phyloP scores from a whole-genome alignment of 2,888 invertebrate genomes.

The Leistus spinibarbis region DNA sequence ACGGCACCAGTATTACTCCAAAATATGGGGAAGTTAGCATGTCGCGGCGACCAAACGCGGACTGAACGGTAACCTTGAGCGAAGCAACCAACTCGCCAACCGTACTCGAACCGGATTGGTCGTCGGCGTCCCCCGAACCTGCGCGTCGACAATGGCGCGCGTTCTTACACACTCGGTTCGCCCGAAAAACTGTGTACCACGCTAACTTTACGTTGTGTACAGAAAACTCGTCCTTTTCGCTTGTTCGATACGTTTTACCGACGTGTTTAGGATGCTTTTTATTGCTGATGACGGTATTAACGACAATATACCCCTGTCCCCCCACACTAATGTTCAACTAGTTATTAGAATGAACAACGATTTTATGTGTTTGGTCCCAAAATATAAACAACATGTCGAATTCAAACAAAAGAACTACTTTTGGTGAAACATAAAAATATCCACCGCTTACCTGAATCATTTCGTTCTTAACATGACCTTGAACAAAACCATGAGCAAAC shows the following conservation, averaged over 20 bases:
- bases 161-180: constrained; percentile 51
- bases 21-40: constrained; percentile 60
- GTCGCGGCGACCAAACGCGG: constrained; percentile 55
- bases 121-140: constrained; percentile 44
- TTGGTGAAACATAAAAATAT: too few species aligned
- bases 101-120: constrained; percentile 44
- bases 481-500: too few species aligned
- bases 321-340: constrained; percentile 20
- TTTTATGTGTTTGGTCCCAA: neutral
- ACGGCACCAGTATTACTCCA: constrained; percentile 63
- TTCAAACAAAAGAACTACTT: neutral
- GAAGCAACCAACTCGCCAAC: constrained; percentile 58
- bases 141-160: constrained; percentile 53
- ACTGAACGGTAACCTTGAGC: constrained; percentile 58
- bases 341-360: constrained; percentile 18
- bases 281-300: constrained; percentile 37
- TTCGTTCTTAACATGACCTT: too few species aligned
- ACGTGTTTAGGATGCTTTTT: constrained; percentile 22
- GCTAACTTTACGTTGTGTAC: neutral
- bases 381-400: neutral
- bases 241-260: neutral
- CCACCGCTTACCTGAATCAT: too few species aligned
- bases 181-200: neutral
- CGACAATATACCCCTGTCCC: constrained; percentile 21
- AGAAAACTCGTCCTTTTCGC: neutral